These are phyloP conservation scores for Bambusicola thoracicus DNA, from an alignment of 2,113 vertebrate species.

Conservation along the genomic window DNA sequence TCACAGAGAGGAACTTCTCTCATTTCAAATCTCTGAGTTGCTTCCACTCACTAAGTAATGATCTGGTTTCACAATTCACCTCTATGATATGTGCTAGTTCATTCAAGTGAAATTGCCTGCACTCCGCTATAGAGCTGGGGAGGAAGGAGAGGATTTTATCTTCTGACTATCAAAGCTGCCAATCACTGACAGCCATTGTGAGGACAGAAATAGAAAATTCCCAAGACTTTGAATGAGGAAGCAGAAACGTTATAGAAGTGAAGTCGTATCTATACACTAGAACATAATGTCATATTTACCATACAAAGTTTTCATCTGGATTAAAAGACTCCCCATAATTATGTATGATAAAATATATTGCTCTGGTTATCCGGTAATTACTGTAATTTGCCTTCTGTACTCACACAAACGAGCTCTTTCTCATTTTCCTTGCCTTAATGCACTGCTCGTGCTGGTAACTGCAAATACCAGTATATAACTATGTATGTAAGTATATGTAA, in stretches of 20 bases:
- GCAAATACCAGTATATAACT: not conserved
- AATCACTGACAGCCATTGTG: not conserved
- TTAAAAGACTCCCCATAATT: not conserved
- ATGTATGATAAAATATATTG: not conserved
- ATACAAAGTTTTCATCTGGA: not conserved
- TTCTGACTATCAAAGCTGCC: not conserved
- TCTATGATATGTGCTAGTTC: not conserved
- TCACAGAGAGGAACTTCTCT: not conserved
- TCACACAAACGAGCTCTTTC: not conserved
- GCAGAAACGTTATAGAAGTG: fast-evolving
- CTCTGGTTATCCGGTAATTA: not conserved
- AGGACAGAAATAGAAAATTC: not conserved
- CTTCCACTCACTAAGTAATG: not conserved
- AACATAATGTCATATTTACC: not conserved
- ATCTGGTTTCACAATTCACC: not conserved
- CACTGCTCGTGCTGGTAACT: not conserved
- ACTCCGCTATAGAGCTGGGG: not conserved
- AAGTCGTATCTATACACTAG: not conserved
- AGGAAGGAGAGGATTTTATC: not conserved
- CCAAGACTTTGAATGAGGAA: not conserved
- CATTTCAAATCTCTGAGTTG: not conserved
- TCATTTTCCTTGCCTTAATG: not conserved
- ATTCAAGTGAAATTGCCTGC: not conserved
- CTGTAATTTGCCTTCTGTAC: not conserved
- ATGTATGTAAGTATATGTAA: too few species aligned